Evolutionary conservation across 2,797 vertebrate species (phyloP).

Genomic region (Sebastolobus altivelis): DNA sequence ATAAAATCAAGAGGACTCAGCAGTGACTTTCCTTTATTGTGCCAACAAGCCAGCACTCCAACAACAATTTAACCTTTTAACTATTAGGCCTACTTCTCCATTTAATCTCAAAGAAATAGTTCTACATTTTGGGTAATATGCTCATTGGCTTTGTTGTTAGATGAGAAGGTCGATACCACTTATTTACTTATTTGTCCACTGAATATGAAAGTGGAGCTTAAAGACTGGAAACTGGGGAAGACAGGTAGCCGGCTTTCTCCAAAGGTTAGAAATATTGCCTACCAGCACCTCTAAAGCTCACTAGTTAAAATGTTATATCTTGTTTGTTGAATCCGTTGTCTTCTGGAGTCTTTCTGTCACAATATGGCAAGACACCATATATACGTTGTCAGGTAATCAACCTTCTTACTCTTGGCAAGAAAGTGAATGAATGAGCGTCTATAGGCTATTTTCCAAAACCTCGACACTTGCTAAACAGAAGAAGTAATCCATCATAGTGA

Average conservation of each 20-base stretch:
- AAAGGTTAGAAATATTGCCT: not conserved
- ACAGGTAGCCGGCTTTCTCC: not conserved
- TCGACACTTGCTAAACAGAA: not conserved
- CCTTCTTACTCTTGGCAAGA: not conserved
- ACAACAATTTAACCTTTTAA: slow-evolving; percentile 19
- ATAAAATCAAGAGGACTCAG: slow-evolving; percentile 26
- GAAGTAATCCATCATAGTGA: not conserved
- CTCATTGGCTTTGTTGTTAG: not conserved
- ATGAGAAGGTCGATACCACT: not conserved
- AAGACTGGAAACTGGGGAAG: not conserved
- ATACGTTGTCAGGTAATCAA: not conserved
- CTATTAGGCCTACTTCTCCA: not conserved
- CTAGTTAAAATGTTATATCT: not conserved
- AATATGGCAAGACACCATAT: not conserved
- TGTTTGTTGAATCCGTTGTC: not conserved
- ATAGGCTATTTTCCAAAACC: not conserved
- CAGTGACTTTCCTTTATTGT: not conserved
- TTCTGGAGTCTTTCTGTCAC: not conserved
- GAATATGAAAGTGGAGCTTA: not conserved
- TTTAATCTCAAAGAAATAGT: not conserved
- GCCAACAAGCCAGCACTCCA: slow-evolving; percentile 12
- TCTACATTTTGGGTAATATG: not conserved
- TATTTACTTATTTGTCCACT: not conserved
- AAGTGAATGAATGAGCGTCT: not conserved
- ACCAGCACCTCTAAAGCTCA: not conserved